Conservation (phyloP, 53 echinoderm and acorn worm genomes). For the Arbacia lixula region DNA sequence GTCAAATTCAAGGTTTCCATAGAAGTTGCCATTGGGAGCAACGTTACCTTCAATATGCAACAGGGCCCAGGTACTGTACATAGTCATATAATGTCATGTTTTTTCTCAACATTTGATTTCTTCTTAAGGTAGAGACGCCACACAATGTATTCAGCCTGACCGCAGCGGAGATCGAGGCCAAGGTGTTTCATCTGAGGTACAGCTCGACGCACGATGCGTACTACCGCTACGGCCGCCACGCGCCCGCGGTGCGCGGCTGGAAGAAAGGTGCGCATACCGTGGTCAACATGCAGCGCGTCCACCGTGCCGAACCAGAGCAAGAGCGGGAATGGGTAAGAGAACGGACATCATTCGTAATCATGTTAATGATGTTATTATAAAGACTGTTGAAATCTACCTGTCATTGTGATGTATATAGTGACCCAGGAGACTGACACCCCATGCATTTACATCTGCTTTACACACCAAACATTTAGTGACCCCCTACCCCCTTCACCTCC, state of each 20-base stretch:
- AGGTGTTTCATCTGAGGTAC: conserved; percentile 70
- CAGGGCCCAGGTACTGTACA: too few relatives aligned
- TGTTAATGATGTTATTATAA: too few relatives aligned
- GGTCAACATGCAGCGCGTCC: conserved; percentile 70
- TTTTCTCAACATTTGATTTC: neutral
- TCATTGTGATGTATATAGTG: too few relatives aligned
- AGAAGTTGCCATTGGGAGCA: neutral
- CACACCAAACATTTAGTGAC: too few relatives aligned
- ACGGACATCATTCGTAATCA: too few relatives aligned
- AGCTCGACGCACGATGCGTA: conserved; percentile 62
- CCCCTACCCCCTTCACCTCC: too few relatives aligned
- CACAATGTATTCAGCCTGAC: conserved; percentile 58
- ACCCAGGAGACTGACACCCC: too few relatives aligned
- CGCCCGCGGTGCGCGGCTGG: conserved; percentile 77
- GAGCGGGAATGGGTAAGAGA: conserved; percentile 55
- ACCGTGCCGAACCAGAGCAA: neutral
- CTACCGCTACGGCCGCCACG: conserved; percentile 45
- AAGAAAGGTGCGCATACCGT: conserved; percentile 71
- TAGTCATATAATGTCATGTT: neutral
- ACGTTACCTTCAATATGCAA: neutral
- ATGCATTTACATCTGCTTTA: too few relatives aligned
- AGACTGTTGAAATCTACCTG: too few relatives aligned
- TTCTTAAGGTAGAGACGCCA: conserved; percentile 34
- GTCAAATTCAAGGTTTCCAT: neutral
- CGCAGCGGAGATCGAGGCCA: conserved; percentile 30